These are phyloP conservation scores for Hemiprocne comata DNA, from an alignment of 2,113 vertebrate species.

Conservation along the genomic window DNA sequence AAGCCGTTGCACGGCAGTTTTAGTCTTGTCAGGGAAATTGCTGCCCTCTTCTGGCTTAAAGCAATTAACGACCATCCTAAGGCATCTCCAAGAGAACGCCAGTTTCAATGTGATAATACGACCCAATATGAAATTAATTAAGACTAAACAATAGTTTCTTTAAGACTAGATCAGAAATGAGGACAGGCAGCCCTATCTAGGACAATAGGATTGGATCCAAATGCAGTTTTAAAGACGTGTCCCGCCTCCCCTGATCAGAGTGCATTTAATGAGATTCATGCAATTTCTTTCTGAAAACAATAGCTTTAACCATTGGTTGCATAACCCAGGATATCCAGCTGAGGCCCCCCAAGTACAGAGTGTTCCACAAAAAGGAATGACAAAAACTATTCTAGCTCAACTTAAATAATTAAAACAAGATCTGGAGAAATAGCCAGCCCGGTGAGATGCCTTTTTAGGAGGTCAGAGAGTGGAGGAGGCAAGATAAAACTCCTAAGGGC, in stretches of 20 bases:
- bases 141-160: constrained; percentile 56
- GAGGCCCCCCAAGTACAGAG: constrained; percentile 63
- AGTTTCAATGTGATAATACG: constrained; percentile 15
- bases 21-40: constrained; percentile 69
- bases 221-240: not conserved
- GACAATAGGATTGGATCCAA: constrained; percentile 45
- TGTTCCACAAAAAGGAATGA: constrained; percentile 38
- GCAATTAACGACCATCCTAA: not conserved
- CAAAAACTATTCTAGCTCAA: constrained; percentile 27
- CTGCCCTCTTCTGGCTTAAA: constrained; percentile 77
- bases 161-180: constrained; percentile 45
- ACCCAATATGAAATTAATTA: constrained; percentile 53
- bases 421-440: not conserved
- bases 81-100: not conserved
- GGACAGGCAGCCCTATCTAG: constrained; percentile 21
- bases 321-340: constrained; percentile 56
- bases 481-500: not conserved
- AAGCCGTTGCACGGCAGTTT: not conserved
- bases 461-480: not conserved
- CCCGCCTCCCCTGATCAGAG: constrained; percentile 55
- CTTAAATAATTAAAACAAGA: constrained; percentile 22
- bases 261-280: constrained; percentile 39
- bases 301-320: constrained; percentile 41
- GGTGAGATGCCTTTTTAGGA: not conserved
- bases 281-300: constrained; percentile 40